A percentile compares a stretch with the other conserved stretches of the same genome.
Evolutionary conservation across 2,888 invertebrate genomes (phyloP).

Genomic region (Lasioglossum leucozonium): DNA sequence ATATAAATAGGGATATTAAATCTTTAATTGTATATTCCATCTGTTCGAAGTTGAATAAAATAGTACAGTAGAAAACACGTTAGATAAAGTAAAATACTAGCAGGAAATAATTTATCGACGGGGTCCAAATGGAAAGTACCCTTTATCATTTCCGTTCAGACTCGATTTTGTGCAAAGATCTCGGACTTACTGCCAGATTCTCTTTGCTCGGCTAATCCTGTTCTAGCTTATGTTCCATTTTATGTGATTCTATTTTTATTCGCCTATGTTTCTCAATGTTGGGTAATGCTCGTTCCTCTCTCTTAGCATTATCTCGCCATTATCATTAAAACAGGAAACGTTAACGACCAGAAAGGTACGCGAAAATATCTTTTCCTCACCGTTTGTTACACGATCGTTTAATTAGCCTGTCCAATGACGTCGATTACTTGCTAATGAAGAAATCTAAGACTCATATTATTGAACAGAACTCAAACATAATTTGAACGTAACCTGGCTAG

Average conservation of each 20-base stretch:
- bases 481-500: background rate
- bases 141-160: too few relatives aligned
- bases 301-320: background rate
- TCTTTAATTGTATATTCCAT: too few relatives aligned
- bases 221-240: background rate
- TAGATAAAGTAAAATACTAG: too few relatives aligned
- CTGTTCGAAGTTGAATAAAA: too few relatives aligned
- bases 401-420: background rate
- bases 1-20: too few relatives aligned
- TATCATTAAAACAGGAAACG: background rate
- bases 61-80: too few relatives aligned
- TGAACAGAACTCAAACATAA: background rate
- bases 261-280: background rate
- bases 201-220: too few relatives aligned
- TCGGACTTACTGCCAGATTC: too few relatives aligned
- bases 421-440: background rate
- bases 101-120: too few relatives aligned
- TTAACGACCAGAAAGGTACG: background rate
- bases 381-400: background rate
- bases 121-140: too few relatives aligned
- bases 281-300: background rate
- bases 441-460: background rate
- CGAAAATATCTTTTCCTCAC: background rate
- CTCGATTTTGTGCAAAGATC: too few relatives aligned
- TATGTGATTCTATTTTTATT: background rate